These are phyloP conservation scores for Phaonia tiefii DNA, from an alignment of 2,888 invertebrate species.

Conservation along the genomic window DNA sequence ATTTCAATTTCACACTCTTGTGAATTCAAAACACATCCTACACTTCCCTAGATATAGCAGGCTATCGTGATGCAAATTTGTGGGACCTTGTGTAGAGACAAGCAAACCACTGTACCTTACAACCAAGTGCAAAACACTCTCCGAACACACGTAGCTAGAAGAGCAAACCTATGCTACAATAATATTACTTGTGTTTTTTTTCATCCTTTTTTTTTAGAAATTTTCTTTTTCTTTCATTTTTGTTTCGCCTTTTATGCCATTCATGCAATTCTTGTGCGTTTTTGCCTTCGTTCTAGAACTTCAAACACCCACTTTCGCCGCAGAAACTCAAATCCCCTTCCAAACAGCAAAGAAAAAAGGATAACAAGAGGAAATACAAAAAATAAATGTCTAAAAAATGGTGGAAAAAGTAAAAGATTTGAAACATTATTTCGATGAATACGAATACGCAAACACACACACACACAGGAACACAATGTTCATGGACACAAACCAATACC, in stretches of 20 bases:
- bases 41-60: too few species aligned
- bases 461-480: not conserved
- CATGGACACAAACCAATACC: not conserved
- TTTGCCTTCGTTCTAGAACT: slow-evolving; percentile 21
- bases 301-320: too few species aligned
- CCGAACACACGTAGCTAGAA: not conserved
- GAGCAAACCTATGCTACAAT: slow-evolving; percentile 31
- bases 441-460: slow-evolving; percentile 10
- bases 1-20: too few species aligned
- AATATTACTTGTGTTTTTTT: slow-evolving; percentile 32
- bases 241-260: slow-evolving; percentile 53
- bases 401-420: slow-evolving; percentile 42
- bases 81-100: too few species aligned
- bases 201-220: not conserved
- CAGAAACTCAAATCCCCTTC: too few species aligned
- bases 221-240: slow-evolving; percentile 42
- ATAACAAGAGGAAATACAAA: slow-evolving; percentile 29
- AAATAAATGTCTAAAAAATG: slow-evolving; percentile 55
- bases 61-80: too few species aligned
- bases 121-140: slow-evolving; percentile 8
- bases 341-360: not conserved
- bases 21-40: too few species aligned
- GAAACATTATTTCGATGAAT: slow-evolving; percentile 57
- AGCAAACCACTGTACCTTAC: slow-evolving; percentile 12
- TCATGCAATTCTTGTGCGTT: slow-evolving; percentile 52